These are phyloP conservation scores for Mohoua ochrocephala DNA, from an alignment of 2,113 vertebrate genomes.

Conservation along the genomic window DNA sequence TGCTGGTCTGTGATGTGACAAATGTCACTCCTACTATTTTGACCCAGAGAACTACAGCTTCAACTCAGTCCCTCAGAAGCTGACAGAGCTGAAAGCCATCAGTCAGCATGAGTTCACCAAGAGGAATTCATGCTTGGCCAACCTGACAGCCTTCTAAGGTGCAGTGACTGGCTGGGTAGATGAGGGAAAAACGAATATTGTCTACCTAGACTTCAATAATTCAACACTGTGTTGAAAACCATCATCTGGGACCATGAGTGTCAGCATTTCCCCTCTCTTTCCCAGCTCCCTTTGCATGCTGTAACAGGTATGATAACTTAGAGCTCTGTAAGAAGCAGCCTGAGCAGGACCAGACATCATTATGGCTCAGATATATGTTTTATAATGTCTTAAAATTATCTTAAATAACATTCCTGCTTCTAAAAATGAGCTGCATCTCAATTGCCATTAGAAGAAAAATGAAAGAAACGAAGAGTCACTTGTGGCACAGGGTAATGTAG, in stretches of 20 bases:
- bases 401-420: neutral
- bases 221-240: neutral
- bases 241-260: neutral
- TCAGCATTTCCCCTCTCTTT: neutral
- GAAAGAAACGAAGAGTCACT: neutral
- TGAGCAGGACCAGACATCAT: neutral
- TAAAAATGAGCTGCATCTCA: neutral
- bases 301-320: neutral
- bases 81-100: neutral
- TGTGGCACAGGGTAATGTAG: neutral
- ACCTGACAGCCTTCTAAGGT: neutral
- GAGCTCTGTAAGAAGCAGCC: neutral
- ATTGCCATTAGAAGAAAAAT: neutral
- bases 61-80: neutral
- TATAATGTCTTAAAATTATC: neutral
- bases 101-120: neutral
- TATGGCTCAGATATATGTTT: neutral
- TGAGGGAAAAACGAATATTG: neutral
- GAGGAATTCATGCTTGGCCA: neutral
- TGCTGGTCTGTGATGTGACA: fast-evolving
- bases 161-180: neutral
- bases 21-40: neutral
- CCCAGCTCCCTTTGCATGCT: neutral
- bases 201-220: neutral
- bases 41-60: neutral